These are phyloP conservation scores for Sternotherus odoratus DNA, from an alignment of 2,797 vertebrate genomes.

Conservation along the genomic window DNA sequence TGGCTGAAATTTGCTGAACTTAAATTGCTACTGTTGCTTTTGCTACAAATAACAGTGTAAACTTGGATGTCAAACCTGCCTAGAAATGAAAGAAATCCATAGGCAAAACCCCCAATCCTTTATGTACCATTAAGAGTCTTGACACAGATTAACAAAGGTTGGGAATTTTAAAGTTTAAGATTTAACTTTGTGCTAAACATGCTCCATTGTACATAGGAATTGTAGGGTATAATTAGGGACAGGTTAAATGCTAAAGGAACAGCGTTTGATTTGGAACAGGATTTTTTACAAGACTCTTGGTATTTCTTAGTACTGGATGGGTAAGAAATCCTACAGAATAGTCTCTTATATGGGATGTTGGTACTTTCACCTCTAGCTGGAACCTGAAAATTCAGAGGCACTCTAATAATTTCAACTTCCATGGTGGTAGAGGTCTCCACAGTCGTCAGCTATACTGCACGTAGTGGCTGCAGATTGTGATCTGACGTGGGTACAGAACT, in stretches of 20 bases:
- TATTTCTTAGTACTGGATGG: neutral
- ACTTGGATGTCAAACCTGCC: conserved; percentile 65
- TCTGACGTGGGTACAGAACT: neutral
- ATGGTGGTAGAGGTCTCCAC: neutral
- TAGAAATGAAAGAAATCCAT: conserved; percentile 67
- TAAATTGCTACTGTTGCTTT: conserved; percentile 62
- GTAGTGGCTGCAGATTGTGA: neutral
- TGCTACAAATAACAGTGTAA: conserved; percentile 65
- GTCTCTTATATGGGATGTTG: neutral
- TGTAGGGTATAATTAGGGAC: conserved; percentile 19
- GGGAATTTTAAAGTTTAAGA: conserved; percentile 49
- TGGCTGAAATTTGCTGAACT: conserved; percentile 70
- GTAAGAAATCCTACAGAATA: neutral
- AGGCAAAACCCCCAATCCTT: conserved; percentile 38
- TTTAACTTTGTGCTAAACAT: conserved; percentile 23
- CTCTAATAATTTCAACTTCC: neutral
- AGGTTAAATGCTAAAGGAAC: conserved; percentile 25
- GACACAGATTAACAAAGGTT: conserved; percentile 49
- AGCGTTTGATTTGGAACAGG: rapidly evolving
- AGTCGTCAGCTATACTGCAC: neutral
- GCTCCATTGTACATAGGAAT: neutral
- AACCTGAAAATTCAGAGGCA: neutral
- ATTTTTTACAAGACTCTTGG: neutral
- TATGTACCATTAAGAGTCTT: neutral
- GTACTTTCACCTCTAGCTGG: neutral